phyloP scores from a whole-genome alignment of 2,888 invertebrate species.

The Caenorhabditis macrosperma region DNA sequence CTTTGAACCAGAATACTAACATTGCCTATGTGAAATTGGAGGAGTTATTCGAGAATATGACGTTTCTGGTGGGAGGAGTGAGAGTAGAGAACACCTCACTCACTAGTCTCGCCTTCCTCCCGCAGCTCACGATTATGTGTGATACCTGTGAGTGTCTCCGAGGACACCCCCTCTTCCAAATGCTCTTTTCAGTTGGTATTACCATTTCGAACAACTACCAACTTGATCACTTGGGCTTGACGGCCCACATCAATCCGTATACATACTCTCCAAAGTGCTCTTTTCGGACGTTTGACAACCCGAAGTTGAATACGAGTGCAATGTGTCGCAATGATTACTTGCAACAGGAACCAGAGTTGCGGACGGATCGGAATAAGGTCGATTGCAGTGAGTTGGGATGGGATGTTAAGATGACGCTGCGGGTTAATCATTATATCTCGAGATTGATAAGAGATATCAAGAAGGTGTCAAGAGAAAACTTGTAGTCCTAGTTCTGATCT shows the following conservation, averaged over 20 bases:
- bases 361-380: neutral
- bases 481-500: no score
- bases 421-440: no score
- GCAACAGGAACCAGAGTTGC: neutral
- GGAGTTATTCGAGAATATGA: neutral
- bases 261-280: neutral
- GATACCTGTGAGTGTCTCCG: no score
- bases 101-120: neutral
- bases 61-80: neutral
- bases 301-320: neutral
- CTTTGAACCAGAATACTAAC: slow-evolving; percentile 1
- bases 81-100: neutral
- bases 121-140: no score
- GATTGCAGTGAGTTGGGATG: slow-evolving; percentile 6
- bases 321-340: neutral
- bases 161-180: no score
- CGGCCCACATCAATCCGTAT: neutral
- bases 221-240: neutral
- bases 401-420: no score
- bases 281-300: neutral
- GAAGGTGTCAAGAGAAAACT: no score
- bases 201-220: neutral
- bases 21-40: neutral
- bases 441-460: no score
- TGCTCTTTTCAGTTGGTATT: slow-evolving; percentile 7